Base-by-base conservation (phyloP, 1,140 invertebrate genomes). In the Phymorhynchus buccinoides region DNA sequence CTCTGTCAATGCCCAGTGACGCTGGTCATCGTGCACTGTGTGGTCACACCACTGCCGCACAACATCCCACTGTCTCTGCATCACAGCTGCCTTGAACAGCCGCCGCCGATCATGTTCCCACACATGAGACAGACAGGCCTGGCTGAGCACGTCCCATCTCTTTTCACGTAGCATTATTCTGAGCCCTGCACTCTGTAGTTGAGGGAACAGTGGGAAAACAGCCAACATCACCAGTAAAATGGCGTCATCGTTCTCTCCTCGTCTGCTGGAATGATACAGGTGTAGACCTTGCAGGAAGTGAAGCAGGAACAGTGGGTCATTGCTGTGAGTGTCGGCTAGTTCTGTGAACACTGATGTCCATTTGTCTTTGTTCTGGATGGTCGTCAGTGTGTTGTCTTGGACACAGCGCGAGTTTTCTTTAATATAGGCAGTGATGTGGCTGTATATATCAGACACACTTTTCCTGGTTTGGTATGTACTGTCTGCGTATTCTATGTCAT, bases 1-100 rank as follows among this genome's bases (percentile, higher is more conserved):
- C 39, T 75, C 71, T 41, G 16, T 37, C 71, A 75, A 37, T 6
- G 71, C 71, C 71, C 71, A 75, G 71, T 37, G 12, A 41, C 71
- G 71, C 71, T 75, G 32, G 32, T 75, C 71, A 37, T 75, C 71
- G 3, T 75, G 30, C 71, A 75, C 18, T 39, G 32, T 37, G 71
- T 75, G 71, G 71, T 75, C 39, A 16, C 18, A 22, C 71, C 32
- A 39, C 32, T 37, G 71, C 39, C 30, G 18, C 18, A 75, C 71
- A 18, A 32, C 39, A 18, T 18, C 30, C 71, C 71, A 75, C 71
- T 37, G 32, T 75, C 71, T 75, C 71, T 75, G 71, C 39, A n/a
- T 32, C 71, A 75, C 71, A 75, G 71, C 71, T 41, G 71, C 71
- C 71, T 75, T 32, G 32, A 75, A 41, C 71, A 75, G 16, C 32